phyloP scores from a whole-genome alignment of 2,888 invertebrate genomes.

The Eupithecia vulgata region DNA sequence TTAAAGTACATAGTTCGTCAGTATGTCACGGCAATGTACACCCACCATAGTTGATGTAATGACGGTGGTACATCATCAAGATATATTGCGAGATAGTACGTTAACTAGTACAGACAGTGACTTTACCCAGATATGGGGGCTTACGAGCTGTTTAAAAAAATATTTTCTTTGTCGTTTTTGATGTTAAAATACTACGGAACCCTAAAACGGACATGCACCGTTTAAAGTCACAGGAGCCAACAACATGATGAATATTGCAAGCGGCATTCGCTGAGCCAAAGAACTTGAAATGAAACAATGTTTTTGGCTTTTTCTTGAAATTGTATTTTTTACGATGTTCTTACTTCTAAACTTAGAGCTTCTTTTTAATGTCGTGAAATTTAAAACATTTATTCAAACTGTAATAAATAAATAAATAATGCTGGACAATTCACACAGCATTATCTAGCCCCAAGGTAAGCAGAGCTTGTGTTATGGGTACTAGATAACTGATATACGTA shows the following conservation, averaged over 20 bases:
- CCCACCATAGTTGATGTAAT: too few relatives aligned
- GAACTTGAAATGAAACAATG: conserved; percentile 53
- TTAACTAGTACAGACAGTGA: not conserved
- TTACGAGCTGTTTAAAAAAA: not conserved
- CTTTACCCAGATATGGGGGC: not conserved
- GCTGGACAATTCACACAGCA: too few relatives aligned
- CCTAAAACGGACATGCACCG: conserved; percentile 69
- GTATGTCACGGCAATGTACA: too few relatives aligned
- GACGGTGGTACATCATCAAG: not conserved
- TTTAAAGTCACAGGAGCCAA: conserved; percentile 75
- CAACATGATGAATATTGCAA: conserved; percentile 78
- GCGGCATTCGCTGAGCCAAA: conserved; percentile 67
- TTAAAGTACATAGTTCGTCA: too few relatives aligned
- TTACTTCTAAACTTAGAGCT: conserved; percentile 8
- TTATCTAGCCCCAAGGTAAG: too few relatives aligned
- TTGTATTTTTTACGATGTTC: conserved; percentile 12
- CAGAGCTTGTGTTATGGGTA: too few relatives aligned
- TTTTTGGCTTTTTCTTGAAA: conserved; percentile 52
- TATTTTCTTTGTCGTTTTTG: not conserved
- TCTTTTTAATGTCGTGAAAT: not conserved
- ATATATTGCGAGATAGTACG: too few relatives aligned
- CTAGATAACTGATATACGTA: too few relatives aligned
- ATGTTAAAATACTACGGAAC: not conserved
- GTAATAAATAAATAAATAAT: too few relatives aligned
- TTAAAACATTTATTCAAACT: not conserved